A percentile compares a stretch with the other conserved stretches of the same genome.
Conservation (phyloP, 2,888 invertebrate genomes). For the Plebejus melissa region DNA sequence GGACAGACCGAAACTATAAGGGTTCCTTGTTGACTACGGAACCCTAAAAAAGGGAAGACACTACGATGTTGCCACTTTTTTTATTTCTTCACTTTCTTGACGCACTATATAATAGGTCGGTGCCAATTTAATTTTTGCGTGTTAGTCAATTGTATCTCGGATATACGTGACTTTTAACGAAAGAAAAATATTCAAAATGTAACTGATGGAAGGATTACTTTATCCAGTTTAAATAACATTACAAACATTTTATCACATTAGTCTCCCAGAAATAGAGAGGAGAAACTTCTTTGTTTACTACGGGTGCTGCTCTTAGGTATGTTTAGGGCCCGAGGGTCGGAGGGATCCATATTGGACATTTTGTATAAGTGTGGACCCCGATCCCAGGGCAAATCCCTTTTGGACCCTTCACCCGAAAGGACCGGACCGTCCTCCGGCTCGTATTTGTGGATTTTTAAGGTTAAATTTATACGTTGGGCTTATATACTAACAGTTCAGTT, state of each 20-base stretch:
- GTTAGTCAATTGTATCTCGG: neutral
- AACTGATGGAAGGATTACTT: neutral
- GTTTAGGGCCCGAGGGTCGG: constrained; percentile 54
- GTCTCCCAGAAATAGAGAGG: constrained; percentile 52
- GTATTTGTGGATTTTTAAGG: constrained; percentile 80
- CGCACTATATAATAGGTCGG: neutral
- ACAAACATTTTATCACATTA: constrained; percentile 44
- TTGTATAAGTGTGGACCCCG: constrained; percentile 76
- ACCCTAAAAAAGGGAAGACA: too few relatives aligned
- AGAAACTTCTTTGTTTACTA: constrained; percentile 75
- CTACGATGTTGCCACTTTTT: too few relatives aligned
- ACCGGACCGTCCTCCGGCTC: constrained; percentile 52
- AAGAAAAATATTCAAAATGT: neutral
- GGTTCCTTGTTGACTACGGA: too few relatives aligned
- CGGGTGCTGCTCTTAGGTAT: constrained; percentile 56
- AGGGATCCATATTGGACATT: constrained; percentile 74
- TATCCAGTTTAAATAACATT: constrained; percentile 16
- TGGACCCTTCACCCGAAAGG: constrained; percentile 69
- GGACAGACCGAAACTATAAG: too few relatives aligned
- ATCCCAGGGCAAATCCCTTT: constrained; percentile 77
- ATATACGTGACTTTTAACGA: neutral
- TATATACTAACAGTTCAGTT: constrained; percentile 31
- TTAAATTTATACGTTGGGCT: constrained; percentile 71
- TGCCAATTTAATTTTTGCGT: neutral
- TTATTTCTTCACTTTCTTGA: too few relatives aligned